phyloP scores from a whole-genome alignment of 2,113 vertebrate genomes.

The Pterocles burchelli region DNA sequence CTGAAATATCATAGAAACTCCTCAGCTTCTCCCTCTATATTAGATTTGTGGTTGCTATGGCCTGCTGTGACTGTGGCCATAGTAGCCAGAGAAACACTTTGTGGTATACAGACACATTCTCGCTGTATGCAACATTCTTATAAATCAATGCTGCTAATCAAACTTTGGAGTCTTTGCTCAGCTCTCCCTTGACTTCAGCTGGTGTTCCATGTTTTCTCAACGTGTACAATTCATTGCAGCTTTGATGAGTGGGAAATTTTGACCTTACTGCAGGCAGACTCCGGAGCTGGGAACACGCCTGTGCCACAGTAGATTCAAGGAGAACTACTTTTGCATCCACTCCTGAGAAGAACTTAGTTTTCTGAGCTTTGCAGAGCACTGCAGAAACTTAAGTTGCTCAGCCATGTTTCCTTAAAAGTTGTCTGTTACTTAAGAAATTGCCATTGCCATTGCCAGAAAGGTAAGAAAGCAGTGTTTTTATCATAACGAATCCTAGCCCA shows the following conservation, averaged over 20 bases:
- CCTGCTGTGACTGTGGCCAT: neutral
- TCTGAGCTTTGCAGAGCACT: neutral
- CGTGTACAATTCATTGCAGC: neutral
- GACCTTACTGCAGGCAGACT: neutral
- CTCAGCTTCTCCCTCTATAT: neutral
- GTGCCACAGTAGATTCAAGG: neutral
- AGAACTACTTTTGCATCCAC: neutral
- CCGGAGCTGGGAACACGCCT: neutral
- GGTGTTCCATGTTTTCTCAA: fast-evolving
- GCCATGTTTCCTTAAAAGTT: neutral
- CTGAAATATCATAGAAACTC: neutral
- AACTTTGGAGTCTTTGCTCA: neutral
- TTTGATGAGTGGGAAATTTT: neutral
- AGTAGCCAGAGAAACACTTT: neutral
- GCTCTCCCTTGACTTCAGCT: neutral
- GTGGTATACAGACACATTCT: neutral
- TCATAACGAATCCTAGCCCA: neutral
- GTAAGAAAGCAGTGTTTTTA: neutral
- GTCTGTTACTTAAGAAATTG: neutral
- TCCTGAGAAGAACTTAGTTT: neutral
- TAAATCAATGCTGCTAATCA: neutral
- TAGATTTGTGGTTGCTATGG: neutral
- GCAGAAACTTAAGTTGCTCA: neutral
- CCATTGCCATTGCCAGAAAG: neutral
- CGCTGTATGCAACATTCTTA: neutral